These are phyloP conservation scores for Perithous albicinctus DNA, from an alignment of 2,888 invertebrate species.

Conservation along the genomic window DNA sequence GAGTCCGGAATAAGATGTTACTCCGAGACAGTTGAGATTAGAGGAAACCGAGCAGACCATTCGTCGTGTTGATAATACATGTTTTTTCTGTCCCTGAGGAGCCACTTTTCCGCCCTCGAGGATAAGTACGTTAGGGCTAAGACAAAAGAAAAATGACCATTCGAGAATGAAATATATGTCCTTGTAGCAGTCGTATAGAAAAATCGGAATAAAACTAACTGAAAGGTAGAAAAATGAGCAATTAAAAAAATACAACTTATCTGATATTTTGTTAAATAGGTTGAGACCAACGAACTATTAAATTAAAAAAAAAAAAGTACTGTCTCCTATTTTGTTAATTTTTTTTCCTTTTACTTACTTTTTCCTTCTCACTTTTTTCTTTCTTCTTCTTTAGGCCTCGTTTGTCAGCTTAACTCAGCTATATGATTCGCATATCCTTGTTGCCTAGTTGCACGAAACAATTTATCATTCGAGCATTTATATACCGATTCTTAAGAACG, in stretches of 20 bases:
- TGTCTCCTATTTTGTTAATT: not conserved
- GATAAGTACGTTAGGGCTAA: conserved; percentile 36
- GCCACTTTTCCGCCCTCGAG: conserved; percentile 25
- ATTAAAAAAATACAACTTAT: not conserved
- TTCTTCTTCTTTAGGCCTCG: not conserved
- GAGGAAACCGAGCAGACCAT: conserved; percentile 37
- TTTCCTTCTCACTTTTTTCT: no score
- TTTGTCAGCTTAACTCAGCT: not conserved
- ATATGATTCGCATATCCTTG: not conserved
- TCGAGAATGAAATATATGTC: conserved; percentile 36
- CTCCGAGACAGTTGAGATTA: not conserved
- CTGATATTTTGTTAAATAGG: not conserved
- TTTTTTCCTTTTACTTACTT: not conserved
- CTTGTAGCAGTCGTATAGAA: not conserved
- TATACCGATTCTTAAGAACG: not conserved
- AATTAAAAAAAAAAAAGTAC: not conserved
- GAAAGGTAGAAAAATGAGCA: conserved; percentile 17
- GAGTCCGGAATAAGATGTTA: not conserved
- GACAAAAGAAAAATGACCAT: conserved; percentile 56
- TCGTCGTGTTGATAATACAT: conserved; percentile 65
- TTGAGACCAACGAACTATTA: not conserved
- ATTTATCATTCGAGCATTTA: conserved; percentile 18
- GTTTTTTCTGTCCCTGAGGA: conserved; percentile 29
- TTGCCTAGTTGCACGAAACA: not conserved
- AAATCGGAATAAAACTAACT: conserved; percentile 10